phyloP scores from a whole-genome alignment of 2,797 vertebrate species.

The Centropyge bicolor region DNA sequence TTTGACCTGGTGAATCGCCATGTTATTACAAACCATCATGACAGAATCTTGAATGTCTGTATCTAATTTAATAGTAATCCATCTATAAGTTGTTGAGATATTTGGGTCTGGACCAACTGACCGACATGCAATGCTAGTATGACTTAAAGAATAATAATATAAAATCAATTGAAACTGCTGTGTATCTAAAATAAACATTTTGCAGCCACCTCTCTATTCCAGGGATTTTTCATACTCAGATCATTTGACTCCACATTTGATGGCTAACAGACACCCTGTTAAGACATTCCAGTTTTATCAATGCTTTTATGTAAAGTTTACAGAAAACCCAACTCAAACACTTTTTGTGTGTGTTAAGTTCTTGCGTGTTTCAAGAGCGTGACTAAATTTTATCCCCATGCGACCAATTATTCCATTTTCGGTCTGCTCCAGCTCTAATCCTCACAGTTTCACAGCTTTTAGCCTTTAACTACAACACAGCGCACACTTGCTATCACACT shows the following conservation, averaged over 20 bases:
- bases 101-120: background rate
- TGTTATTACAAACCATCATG: background rate
- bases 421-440: constrained; percentile 53
- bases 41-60: background rate
- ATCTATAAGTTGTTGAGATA: background rate
- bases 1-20: background rate
- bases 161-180: background rate
- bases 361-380: constrained; percentile 15
- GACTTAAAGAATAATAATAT: too few species aligned
- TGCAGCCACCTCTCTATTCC: constrained; percentile 4
- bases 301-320: background rate
- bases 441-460: constrained; percentile 71
- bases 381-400: constrained; percentile 39
- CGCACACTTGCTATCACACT: constrained; percentile 70
- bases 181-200: constrained; percentile 9
- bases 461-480: constrained; percentile 72
- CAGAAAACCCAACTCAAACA: constrained; percentile 11
- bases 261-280: background rate
- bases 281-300: background rate
- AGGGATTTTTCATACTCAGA: background rate
- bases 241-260: background rate
- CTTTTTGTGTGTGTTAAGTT: background rate
- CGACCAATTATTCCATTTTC: constrained; percentile 50
- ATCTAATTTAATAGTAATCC: background rate
- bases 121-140: background rate